phyloP scores from a whole-genome alignment of 2,888 invertebrate genomes.

The Rapana venosa region DNA sequence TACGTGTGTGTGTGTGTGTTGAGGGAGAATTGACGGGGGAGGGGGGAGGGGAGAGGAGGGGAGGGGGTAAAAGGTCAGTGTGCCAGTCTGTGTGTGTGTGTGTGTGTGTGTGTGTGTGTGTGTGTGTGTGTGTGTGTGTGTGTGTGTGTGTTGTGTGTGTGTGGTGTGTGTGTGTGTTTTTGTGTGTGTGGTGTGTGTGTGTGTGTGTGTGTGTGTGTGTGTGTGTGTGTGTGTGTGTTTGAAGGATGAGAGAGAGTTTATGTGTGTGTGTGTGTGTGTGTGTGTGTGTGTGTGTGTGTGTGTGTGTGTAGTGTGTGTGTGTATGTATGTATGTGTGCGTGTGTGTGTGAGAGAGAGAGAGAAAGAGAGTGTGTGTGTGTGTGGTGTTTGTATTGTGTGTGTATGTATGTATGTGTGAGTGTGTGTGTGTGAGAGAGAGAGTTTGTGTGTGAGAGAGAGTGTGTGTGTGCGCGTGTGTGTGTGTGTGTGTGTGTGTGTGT shows the following conservation, averaged over 20 bases:
- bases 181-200: constrained; percentile 28
- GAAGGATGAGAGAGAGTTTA: neutral
- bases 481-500: neutral
- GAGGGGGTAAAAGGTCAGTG: neutral
- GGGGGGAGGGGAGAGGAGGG: no score
- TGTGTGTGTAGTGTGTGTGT: no score
- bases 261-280: constrained; percentile 33
- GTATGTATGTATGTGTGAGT: neutral
- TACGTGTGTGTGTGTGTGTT: no score
- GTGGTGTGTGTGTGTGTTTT: constrained; percentile 16
- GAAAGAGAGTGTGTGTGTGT: no score
- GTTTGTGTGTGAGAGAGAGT: neutral
- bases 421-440: neutral
- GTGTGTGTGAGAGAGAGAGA: constrained; percentile 20
- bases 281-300: constrained; percentile 24
- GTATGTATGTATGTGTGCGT: no score
- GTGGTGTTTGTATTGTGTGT: no score
- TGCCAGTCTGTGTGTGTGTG: neutral
- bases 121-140: no score
- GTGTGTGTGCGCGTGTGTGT: neutral
- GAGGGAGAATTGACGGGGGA: no score
- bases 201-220: neutral
- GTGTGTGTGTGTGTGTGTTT: neutral
- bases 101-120: no score
- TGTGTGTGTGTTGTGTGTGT: neutral